Evolutionary conservation across 2,113 vertebrate genomes (phyloP), one percentile per base, ranked within the genome.

Genomic region (Carassius gibelio): DNA sequence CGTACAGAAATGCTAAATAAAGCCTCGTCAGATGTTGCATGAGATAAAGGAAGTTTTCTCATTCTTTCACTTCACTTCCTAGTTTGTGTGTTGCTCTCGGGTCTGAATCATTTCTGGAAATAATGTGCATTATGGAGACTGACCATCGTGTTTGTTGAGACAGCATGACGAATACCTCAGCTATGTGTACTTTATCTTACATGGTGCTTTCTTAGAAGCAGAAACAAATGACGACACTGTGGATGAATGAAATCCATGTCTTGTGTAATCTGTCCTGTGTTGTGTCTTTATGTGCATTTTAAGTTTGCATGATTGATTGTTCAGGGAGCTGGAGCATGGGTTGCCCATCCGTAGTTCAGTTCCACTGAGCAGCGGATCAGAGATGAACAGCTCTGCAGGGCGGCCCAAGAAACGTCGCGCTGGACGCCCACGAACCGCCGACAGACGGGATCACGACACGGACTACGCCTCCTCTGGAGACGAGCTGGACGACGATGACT

Each of bases 381-480:
- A 95, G 0, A 61, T 87, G 0, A 85, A 91, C 17, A 94, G 93
- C 87, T 94, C 94, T 1, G 6, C 62, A 0, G 90, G 89, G 19
- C 91, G 85, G 52, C 90, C 92, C 11, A 88, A 88, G 1, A 95
- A 93, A 91, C 95, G 89, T 8, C 93, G 93, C 0, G 75, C 91
- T 0, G 89, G 91, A 1, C 94, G 90, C 45, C 66, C 90, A 0
- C 94, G 87, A 1, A 90, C 89, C 23, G 2, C 79, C 0, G 92
- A 95, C 3, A 94, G 89, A 2, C 94, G 95, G 17, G 93, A 95
- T 71, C 94, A 94, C 1, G 96, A 97, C 2, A 94, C 94, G 0
- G 96, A 96, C 91, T 94, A 97, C 64, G 95, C 93, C 3, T 97
- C 97, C 0, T 98, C 97, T 0, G 96, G 96, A 6, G 97, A 98